Evolutionary conservation across 92 coral and sea anemone species (phyloP).

Genomic region (Paragorgia papillata): DNA sequence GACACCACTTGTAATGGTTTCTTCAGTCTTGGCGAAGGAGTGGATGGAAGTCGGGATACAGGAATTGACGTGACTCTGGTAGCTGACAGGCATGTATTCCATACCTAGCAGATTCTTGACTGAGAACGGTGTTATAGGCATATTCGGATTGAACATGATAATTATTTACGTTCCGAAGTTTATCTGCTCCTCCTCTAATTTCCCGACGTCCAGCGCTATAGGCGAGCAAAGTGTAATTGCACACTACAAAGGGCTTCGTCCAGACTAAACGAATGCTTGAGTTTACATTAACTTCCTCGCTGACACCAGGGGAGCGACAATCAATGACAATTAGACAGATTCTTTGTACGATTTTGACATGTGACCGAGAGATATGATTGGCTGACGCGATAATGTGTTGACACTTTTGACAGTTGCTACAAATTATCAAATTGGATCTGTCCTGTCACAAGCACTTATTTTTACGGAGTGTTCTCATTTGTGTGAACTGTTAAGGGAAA

Average conservation of each 20-base stretch:
- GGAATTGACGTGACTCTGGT: constrained; percentile 74
- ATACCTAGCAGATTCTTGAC: constrained; percentile 83
- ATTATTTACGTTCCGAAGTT: constrained; percentile 44
- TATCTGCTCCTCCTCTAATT: constrained; percentile 10
- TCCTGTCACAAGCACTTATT: constrained; percentile 98
- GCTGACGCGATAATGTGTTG: constrained; percentile 99
- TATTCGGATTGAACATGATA: constrained; percentile 90
- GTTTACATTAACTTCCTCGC: constrained; percentile 50
- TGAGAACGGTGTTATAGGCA: constrained; percentile 95
- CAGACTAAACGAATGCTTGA: constrained; percentile 50
- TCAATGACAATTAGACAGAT: constrained; percentile 99
- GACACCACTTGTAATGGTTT: constrained; percentile 77
- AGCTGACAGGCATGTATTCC: constrained; percentile 79
- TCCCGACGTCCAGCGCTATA: constrained; percentile 34
- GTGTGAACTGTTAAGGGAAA: constrained; percentile 99
- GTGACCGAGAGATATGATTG: constrained; percentile 96
- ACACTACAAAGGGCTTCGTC: constrained; percentile 44
- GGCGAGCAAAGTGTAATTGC: constrained; percentile 41
- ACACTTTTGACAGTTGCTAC: constrained; percentile 99
- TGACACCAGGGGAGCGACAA: constrained; percentile 88
- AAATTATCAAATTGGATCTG: constrained; percentile 94
- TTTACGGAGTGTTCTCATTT: constrained; percentile 99
- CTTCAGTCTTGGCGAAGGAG: constrained; percentile 81
- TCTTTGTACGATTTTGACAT: constrained; percentile 97
- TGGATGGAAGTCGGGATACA: constrained; percentile 68